These are phyloP conservation scores for Stegophylla sp. DNA, from an alignment of 2,888 invertebrate species.

Conservation along the genomic window DNA sequence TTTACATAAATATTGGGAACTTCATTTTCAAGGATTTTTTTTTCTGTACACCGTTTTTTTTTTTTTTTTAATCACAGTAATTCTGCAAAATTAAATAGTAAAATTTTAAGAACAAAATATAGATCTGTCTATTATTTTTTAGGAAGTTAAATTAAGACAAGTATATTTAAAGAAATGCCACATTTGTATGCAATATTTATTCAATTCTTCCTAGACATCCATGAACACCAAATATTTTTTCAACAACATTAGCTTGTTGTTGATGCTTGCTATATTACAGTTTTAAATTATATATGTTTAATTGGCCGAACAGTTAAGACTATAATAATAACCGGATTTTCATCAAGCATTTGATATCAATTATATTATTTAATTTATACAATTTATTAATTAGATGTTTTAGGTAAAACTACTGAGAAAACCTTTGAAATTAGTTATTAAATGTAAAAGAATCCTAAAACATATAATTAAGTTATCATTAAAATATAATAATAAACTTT, in stretches of 20 bases:
- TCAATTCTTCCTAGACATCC: no score
- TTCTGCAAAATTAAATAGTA: no score
- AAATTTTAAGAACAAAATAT: no score
- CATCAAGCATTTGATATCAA: not conserved
- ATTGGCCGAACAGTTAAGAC: not conserved
- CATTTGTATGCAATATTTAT: no score
- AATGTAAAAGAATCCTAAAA: not conserved
- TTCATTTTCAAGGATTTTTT: no score
- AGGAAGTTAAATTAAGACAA: no score
- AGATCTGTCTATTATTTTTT: no score
- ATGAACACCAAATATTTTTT: not conserved
- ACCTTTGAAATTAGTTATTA: not conserved
- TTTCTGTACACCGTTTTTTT: no score
- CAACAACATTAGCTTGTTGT: slow-evolving; percentile 7
- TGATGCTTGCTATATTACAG: not conserved
- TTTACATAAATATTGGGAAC: no score
- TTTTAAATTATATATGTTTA: slow-evolving; percentile 33
- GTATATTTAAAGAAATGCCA: no score
- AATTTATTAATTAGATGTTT: not conserved
- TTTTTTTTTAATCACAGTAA: no score
- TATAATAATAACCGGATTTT: slow-evolving; percentile 27
- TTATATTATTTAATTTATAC: not conserved
- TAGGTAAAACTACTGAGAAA: no score
- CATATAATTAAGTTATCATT: not conserved
- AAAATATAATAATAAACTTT: not conserved